Conservation (phyloP, 2,888 invertebrate species). For the Chrysomela aeneicollis region DNA sequence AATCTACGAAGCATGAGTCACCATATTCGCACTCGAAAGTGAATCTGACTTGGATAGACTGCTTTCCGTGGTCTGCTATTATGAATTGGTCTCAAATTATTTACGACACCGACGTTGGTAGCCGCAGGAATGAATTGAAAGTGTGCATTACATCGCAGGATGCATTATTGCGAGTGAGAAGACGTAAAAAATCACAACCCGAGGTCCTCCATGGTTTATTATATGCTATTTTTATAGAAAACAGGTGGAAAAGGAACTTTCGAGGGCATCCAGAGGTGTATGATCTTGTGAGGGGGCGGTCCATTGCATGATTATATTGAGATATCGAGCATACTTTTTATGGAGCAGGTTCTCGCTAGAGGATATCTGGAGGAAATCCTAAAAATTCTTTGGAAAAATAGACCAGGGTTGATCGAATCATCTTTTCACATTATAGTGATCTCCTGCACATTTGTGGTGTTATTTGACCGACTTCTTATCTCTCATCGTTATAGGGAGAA, state of each 20-base stretch:
- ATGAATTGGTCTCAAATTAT: conserved; percentile 24
- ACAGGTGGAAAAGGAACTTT: neutral
- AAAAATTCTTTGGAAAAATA: no score
- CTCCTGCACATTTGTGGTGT: no score
- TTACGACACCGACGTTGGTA: conserved; percentile 15
- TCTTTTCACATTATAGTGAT: no score
- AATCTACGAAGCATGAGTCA: neutral
- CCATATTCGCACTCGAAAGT: neutral
- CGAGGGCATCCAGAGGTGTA: neutral
- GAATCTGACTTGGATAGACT: conserved; percentile 9
- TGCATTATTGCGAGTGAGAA: neutral
- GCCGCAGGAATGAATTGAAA: conserved; percentile 7
- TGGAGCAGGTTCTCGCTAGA: no score
- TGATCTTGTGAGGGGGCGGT: neutral
- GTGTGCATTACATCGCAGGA: conserved; percentile 6
- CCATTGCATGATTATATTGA: no score
- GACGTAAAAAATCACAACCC: neutral
- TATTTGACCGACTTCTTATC: no score
- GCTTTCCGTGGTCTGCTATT: conserved; percentile 7
- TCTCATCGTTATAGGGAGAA: no score
- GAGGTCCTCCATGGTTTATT: neutral
- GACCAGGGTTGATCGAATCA: no score
- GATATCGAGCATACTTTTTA: no score
- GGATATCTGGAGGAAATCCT: no score
- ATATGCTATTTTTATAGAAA: neutral